Conservation (phyloP, 2,888 invertebrate genomes). For the Drosophila macrospina region DNA sequence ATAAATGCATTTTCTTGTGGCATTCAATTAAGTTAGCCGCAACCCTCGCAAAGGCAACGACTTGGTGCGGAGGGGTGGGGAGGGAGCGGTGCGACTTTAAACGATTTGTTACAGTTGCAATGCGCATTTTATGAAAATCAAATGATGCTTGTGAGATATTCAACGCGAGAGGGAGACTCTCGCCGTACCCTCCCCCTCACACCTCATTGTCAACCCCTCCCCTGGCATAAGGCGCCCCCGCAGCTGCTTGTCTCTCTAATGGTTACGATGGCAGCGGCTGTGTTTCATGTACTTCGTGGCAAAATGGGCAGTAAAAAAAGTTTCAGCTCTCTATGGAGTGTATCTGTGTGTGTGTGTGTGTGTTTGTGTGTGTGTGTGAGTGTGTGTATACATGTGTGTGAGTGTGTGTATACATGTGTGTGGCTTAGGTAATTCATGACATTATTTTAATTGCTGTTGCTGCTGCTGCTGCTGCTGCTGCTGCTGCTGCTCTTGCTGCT, state of each 20-base stretch:
- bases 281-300: constrained; percentile 66
- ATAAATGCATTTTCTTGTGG: constrained; percentile 75
- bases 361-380: constrained; percentile 5
- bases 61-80: constrained; percentile 6
- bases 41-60: constrained; percentile 28
- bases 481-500: no score
- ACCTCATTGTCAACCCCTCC: neutral
- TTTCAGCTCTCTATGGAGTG: constrained; percentile 33
- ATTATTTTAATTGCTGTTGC: constrained; percentile 77
- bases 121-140: constrained; percentile 70
- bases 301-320: constrained; percentile 67
- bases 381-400: constrained; percentile 16
- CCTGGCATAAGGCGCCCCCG: neutral
- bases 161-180: neutral
- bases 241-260: constrained; percentile 38
- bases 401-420: constrained; percentile 20
- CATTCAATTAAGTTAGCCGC: constrained; percentile 72
- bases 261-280: constrained; percentile 58
- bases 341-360: constrained; percentile 15
- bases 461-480: constrained; percentile 63
- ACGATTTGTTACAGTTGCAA: constrained; percentile 58
- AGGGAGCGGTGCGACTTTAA: constrained; percentile 42
- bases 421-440: constrained; percentile 73
- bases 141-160: constrained; percentile 72
- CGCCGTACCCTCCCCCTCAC: neutral